Conservation (phyloP, 2,797 vertebrate genomes). For the Pelochelys cantorii region DNA sequence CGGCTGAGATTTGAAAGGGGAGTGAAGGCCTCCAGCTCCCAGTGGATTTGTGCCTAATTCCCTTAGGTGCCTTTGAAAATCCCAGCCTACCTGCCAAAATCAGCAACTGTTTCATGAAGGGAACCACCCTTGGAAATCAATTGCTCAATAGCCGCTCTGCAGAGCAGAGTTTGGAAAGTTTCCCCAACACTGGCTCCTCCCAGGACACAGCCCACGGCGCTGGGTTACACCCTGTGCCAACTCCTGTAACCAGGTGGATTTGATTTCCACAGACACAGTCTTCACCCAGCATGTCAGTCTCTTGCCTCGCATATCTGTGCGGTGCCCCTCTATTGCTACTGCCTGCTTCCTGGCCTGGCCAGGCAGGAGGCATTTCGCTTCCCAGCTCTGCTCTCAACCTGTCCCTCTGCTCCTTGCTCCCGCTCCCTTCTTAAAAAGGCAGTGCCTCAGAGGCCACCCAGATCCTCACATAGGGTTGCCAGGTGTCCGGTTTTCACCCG, state of each 20-base stretch:
- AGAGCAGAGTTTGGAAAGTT: background rate
- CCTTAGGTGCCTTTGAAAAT: background rate
- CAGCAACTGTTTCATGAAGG: background rate
- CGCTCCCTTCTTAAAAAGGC: background rate
- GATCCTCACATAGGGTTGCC: background rate
- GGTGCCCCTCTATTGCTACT: background rate
- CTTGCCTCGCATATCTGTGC: background rate
- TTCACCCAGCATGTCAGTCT: background rate
- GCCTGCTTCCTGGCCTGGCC: background rate
- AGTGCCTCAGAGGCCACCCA: background rate
- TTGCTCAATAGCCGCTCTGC: background rate
- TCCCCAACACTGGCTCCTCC: background rate
- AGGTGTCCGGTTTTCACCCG: no score
- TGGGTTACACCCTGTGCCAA: background rate
- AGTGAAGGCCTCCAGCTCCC: background rate
- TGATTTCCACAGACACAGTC: background rate
- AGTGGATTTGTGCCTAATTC: background rate
- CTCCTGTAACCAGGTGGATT: background rate
- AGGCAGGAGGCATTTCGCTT: background rate
- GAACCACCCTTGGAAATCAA: background rate
- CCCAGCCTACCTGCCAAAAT: background rate
- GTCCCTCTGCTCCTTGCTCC: background rate
- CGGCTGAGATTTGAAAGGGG: background rate
- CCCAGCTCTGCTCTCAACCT: background rate
- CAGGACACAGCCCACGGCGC: background rate